Percentiles rank a stretch among this genome's conserved stretches.
Conservation (phyloP, 2,797 vertebrate genomes). For the Serranus cabrilla region DNA sequence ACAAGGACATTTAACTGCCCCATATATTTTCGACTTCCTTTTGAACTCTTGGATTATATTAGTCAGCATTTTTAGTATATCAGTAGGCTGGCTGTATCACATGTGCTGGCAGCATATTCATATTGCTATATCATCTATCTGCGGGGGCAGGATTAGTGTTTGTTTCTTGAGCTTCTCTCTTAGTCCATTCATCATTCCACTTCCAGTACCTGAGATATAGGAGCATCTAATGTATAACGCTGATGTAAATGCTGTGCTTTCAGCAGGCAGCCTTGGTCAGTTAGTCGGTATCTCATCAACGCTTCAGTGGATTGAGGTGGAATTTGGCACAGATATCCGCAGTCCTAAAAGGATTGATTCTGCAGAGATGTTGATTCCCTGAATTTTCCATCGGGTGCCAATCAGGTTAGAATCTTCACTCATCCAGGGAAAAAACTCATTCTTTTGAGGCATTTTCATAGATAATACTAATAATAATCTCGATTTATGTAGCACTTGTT, state of each 20-base stretch:
- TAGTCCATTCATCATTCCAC: conserved; percentile 9
- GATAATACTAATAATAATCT: no score
- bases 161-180: neutral
- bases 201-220: conserved; percentile 1
- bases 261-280: rapidly evolving
- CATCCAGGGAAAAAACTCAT: neutral
- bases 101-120: neutral
- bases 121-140: conserved; percentile 8
- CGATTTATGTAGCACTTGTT: no score
- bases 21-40: neutral
- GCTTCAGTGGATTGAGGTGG: neutral
- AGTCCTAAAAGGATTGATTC: neutral
- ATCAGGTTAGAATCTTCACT: neutral
- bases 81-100: neutral
- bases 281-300: neutral
- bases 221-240: neutral
- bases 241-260: neutral
- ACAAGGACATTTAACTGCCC: conserved; percentile 7
- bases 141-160: conserved; percentile 20
- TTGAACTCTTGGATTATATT: conserved; percentile 4
- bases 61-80: conserved; percentile 27
- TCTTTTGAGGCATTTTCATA: neutral
- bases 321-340: neutral
- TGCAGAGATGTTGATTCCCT: neutral
- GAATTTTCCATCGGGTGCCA: neutral